Evolutionary conservation across 2,888 invertebrate species (phyloP), one percentile per base, ranked within the genome.

Genomic region (Osmoderma eremita): DNA sequence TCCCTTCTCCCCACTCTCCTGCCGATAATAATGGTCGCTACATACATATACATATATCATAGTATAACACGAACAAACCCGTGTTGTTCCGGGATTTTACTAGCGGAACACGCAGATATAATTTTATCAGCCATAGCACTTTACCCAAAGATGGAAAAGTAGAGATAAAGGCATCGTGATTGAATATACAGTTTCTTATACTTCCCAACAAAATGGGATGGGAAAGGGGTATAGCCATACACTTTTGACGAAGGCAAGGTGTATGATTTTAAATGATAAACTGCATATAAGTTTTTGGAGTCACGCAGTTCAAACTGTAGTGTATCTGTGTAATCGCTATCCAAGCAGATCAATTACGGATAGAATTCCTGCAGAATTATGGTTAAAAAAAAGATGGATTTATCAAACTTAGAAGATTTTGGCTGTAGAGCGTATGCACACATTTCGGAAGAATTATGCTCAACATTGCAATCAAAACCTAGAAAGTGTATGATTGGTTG

Each of bases 191-290:
- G 20, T 65, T 5, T 50, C 69, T 20, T 72, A 75, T 65, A 67
- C 50, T 50, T 71, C 71, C 18, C 70, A 75, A 65, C 56, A 72
- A 53, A 75, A 75, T 45, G 74, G 71, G 2, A 69, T 53, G 50
- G 61, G 69, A 0, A 71, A 74, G 63, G n/a, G 75, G 17, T 70
- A 74, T 70, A 76, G 76, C 49, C 58, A 73, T 67, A 73, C 72
- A 5, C 45, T 73, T 18, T 18, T 74, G 17, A 68, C 72, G 36
- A 75, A 69, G 51, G 71, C 71, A 13, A 49, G 74, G 49, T 68
- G 68, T 15, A 72, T 69, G 58, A 68, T 75, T 49, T 13, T 53
- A 17, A 70, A 75, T 39, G 70, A 72, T 22, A 71, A 72, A 45
- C 39, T 75, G 48, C 69, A 72, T 6, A 70, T 67, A 63, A 39